Conservation (phyloP, 2,113 vertebrate species). For the Oryzias celebensis region DNA sequence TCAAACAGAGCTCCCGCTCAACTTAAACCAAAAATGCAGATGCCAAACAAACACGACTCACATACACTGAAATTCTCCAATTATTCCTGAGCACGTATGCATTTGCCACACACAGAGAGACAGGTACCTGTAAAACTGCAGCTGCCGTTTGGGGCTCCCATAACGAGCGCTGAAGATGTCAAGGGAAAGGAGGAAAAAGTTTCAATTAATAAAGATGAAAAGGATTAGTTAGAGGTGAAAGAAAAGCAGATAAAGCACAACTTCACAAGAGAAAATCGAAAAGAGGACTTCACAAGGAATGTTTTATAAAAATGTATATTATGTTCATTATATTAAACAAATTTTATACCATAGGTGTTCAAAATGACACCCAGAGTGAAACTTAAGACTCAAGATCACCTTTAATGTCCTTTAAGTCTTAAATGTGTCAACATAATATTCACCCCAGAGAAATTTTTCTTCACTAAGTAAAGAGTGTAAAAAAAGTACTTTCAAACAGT, state of each 20-base stretch:
- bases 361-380: no score
- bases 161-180: slow-evolving; percentile 92
- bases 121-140: slow-evolving; percentile 99
- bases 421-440: no score
- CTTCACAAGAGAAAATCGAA: neutral
- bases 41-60: neutral
- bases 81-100: neutral
- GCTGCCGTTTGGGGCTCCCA: slow-evolving; percentile 98
- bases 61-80: neutral
- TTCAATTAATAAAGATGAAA: slow-evolving; percentile 45
- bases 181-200: slow-evolving; percentile 47
- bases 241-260: slow-evolving; percentile 1
- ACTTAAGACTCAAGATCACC: no score
- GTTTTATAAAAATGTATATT: neutral
- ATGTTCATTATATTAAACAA: no score
- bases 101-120: slow-evolving; percentile 14
- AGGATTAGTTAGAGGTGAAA: slow-evolving; percentile 24
- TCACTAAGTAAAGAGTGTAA: no score
- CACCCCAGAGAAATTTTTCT: no score
- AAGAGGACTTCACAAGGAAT: neutral
- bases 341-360: no score
- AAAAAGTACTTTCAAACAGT: no score
- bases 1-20: neutral
- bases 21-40: neutral
- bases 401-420: no score